These are phyloP conservation scores for Melanerpes aurifrons DNA, from an alignment of 2,113 vertebrate genomes.

Conservation along the genomic window DNA sequence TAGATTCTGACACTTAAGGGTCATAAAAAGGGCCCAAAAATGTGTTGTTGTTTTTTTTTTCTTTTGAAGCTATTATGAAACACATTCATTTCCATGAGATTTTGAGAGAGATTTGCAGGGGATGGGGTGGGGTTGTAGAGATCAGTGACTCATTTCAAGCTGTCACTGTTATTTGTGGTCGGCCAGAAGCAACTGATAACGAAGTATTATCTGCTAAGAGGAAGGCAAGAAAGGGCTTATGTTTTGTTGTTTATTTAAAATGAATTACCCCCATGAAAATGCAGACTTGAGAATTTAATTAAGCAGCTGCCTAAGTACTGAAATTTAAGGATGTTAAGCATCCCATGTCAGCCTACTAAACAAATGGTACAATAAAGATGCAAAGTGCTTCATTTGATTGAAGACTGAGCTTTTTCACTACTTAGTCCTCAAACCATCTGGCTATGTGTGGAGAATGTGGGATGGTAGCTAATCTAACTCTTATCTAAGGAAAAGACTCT, in stretches of 20 bases:
- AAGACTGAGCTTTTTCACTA: slow-evolving; percentile 66
- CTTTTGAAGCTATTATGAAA: slow-evolving; percentile 19
- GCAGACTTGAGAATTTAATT: slow-evolving; percentile 75
- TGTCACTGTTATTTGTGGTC: slow-evolving; percentile 68
- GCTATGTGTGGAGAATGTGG: slow-evolving; percentile 71
- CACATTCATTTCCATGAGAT: slow-evolving; percentile 9
- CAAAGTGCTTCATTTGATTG: slow-evolving; percentile 67
- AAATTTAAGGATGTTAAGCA: slow-evolving; percentile 59
- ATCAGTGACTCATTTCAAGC: slow-evolving; percentile 60
- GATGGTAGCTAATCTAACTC: slow-evolving; percentile 66
- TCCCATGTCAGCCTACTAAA: slow-evolving; percentile 67
- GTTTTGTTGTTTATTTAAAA: slow-evolving; percentile 71
- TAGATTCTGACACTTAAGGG: neutral
- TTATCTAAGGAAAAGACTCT: slow-evolving; percentile 75
- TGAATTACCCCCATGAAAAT: slow-evolving; percentile 64
- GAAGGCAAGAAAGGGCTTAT: slow-evolving; percentile 19
- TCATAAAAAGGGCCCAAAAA: neutral
- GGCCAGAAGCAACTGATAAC: slow-evolving; percentile 70
- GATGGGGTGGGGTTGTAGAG: neutral
- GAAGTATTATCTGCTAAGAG: slow-evolving; percentile 32
- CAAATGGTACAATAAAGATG: slow-evolving; percentile 75
- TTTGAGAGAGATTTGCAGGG: slow-evolving; percentile 32
- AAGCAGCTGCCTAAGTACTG: slow-evolving; percentile 71
- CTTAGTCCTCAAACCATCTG: slow-evolving; percentile 73
- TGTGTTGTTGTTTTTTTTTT: neutral